Evolutionary conservation across 2,888 invertebrate genomes (phyloP).

Genomic region (Gryllus longicercus): DNA sequence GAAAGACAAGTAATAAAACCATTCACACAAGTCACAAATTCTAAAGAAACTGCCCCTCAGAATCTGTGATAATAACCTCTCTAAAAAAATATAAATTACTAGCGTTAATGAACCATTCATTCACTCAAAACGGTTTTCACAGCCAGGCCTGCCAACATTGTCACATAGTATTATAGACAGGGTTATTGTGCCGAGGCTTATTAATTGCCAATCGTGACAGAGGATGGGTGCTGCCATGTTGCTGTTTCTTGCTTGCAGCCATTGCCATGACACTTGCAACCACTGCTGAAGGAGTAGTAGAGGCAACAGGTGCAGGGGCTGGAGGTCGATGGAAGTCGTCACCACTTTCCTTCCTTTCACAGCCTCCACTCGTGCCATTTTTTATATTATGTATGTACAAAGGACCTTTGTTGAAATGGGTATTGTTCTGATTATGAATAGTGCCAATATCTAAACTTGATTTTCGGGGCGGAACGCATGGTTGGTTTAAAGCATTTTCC

Average conservation of each 20-base stretch:
- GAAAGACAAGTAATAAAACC: constrained; percentile 11
- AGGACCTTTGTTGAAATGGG: constrained; percentile 31
- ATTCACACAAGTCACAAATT: constrained; percentile 23
- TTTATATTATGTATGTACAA: constrained; percentile 37
- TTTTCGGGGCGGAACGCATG: constrained; percentile 44
- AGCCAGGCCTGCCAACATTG: constrained; percentile 26
- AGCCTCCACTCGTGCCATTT: constrained; percentile 30
- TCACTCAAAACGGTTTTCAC: constrained; percentile 23
- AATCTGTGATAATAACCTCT: constrained; percentile 3
- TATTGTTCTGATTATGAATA: constrained; percentile 37
- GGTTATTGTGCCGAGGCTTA: constrained; percentile 73
- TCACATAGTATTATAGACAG: constrained; percentile 89
- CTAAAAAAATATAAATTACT: constrained; percentile 17
- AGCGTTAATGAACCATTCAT: constrained; percentile 23
- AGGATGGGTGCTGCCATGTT: constrained; percentile 89
- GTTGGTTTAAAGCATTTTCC: constrained; percentile 38
- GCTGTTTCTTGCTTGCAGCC: constrained; percentile 73
- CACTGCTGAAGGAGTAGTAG: constrained; percentile 53
- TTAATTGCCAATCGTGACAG: constrained; percentile 78
- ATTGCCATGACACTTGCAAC: constrained; percentile 67
- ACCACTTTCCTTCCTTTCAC: constrained; percentile 19
- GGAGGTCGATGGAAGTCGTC: constrained; percentile 47
- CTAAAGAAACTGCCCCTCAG: background rate
- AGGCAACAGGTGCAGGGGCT: background rate
- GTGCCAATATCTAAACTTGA: constrained; percentile 48